Evolutionary conservation across 2,888 invertebrate species (phyloP), one percentile per base, ranked within the genome.

Genomic region (Limenitis camilla): DNA sequence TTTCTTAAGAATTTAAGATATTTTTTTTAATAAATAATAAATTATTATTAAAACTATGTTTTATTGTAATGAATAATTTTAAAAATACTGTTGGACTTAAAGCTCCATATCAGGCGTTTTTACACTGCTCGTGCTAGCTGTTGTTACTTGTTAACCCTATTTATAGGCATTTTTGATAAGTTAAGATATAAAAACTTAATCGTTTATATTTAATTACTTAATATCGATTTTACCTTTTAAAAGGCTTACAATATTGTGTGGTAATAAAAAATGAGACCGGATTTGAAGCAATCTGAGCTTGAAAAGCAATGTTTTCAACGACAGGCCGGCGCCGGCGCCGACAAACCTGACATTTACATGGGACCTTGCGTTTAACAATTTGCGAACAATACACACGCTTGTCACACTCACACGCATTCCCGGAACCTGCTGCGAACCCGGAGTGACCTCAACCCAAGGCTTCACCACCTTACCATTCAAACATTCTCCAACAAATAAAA

Each of bases 361-460:
- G 72, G 78, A 76, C 83, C 83, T 84, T 84, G 66, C 66, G 58
- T 61, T 62, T 54, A 61, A 59, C 65, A 65, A 65, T 66, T 66
- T 64, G 64, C 67, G 66, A 72, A 73, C 76, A 76, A 81, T 82
- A 81, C 79, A 79, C 74, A 77, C 78, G 80, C 83, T 82, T 78
- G 81, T 81, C 80, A 74, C 74, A 65, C 64, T 81, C 80, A 74
- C 74, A 65, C 64, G 69, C 73, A 72, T 77, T 85, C 82, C 84
- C 82, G 84, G 83, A 83, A 81, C 79, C 74, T 67, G 65, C 57
- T 66, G 61, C 64, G 63, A 65, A 67, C 71, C 69, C 70, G 66
- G 63, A 65, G 66, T 71, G 81, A 81, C 82, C 81, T 83, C 76
- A 72, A 61, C 63, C 67, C 52, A 52, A 64, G 76, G 77, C 79